A percentile compares a stretch with the other conserved stretches of the same genome.
Evolutionary conservation across 2,888 invertebrate genomes (phyloP).

Genomic region (Tholera decimalis): DNA sequence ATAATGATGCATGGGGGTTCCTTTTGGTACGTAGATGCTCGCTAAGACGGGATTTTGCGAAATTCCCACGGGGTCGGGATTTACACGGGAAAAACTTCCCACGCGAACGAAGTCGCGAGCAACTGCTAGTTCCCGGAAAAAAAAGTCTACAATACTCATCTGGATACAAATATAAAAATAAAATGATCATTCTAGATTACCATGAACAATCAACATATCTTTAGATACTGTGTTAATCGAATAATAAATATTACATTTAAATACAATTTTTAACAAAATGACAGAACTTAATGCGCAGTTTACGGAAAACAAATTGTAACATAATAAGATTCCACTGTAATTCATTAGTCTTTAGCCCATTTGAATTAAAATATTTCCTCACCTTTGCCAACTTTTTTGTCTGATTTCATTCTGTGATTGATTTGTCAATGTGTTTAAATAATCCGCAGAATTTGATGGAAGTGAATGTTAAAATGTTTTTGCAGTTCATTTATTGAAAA

Average conservation of each 20-base stretch:
- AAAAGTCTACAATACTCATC: too few relatives aligned
- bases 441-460: slow-evolving; percentile 27
- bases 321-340: slow-evolving; percentile 22
- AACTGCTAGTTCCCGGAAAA: too few relatives aligned
- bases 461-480: slow-evolving; percentile 37
- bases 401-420: slow-evolving; percentile 8
- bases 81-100: too few relatives aligned
- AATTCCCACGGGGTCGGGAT: too few relatives aligned
- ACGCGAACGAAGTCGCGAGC: too few relatives aligned
- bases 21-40: too few relatives aligned
- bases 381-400: slow-evolving; percentile 35
- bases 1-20: too few relatives aligned
- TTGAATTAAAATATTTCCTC: slow-evolving; percentile 29
- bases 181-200: not conserved
- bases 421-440: slow-evolving; percentile 36
- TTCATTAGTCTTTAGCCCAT: slow-evolving; percentile 31
- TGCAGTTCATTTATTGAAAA: slow-evolving; percentile 30
- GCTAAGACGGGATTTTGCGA: too few relatives aligned
- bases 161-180: too few relatives aligned
- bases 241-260: slow-evolving; percentile 7
- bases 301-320: slow-evolving; percentile 13
- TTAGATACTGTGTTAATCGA: not conserved
- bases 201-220: slow-evolving; percentile 3
- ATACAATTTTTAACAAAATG: slow-evolving; percentile 12
- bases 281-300: slow-evolving; percentile 18